Percentiles rank a stretch among this genome's conserved stretches.
phyloP scores from a whole-genome alignment of 2,797 vertebrate genomes.

The Poeciliopsis infans region DNA sequence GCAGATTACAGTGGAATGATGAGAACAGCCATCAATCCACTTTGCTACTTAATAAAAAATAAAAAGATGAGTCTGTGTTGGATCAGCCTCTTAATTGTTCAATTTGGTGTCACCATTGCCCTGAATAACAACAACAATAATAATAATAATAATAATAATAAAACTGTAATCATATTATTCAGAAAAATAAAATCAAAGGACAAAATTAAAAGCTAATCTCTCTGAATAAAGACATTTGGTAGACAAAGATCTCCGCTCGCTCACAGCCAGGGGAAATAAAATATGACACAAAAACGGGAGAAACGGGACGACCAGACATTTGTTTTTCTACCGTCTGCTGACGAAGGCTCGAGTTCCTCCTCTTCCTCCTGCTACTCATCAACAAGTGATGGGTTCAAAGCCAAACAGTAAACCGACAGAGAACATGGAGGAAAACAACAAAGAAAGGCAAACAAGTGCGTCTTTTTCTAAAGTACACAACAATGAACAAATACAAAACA shows the following conservation, averaged over 20 bases:
- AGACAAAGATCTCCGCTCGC: constrained; percentile 51
- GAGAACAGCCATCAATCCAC: constrained; percentile 35
- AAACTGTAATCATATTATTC: constrained; percentile 40
- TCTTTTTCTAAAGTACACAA: constrained; percentile 73
- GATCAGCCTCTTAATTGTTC: constrained; percentile 61
- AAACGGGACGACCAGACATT: constrained; percentile 29
- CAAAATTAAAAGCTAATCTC: constrained; percentile 66
- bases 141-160: constrained; percentile 43
- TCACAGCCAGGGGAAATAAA: constrained; percentile 35
- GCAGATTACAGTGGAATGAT: constrained; percentile 42
- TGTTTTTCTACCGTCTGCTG: constrained; percentile 47
- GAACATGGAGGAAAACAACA: constrained; percentile 25
- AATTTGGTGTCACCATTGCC: constrained; percentile 84
- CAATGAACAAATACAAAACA: constrained; percentile 51
- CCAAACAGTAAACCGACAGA: constrained; percentile 57
- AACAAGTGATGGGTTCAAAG: constrained; percentile 57
- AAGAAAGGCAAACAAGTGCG: constrained; percentile 62
- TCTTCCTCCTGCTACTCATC: constrained; percentile 29
- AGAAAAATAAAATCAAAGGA: constrained; percentile 41
- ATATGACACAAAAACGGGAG: constrained; percentile 31
- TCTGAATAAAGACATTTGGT: constrained; percentile 76
- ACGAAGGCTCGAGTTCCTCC: constrained; percentile 53
- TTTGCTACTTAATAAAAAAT: constrained; percentile 55
- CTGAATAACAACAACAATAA: constrained; percentile 76
- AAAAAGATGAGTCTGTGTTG: constrained; percentile 24